phyloP scores from a whole-genome alignment of 1,140 invertebrate species.

The Halesus radiatus region DNA sequence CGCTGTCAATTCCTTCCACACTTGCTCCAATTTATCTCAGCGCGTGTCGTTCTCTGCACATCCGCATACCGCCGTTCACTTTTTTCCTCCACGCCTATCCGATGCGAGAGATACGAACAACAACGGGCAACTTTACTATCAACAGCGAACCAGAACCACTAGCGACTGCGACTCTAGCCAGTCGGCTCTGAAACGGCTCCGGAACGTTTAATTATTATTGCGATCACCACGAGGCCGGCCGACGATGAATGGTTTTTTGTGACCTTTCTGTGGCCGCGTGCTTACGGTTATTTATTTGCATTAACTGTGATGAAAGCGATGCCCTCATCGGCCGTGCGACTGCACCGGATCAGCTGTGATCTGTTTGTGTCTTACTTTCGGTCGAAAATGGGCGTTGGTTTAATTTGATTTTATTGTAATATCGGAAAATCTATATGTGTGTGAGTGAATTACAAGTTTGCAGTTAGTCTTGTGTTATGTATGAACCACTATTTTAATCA shows the following conservation, averaged over 20 bases:
- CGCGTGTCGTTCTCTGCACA: conserved; percentile 1
- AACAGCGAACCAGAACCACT: no score
- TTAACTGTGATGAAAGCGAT: background rate
- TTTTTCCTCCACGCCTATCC: conserved; percentile 8
- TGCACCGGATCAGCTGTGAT: conserved; percentile 13
- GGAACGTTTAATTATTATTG: conserved; percentile 5
- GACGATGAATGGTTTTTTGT: conserved; percentile 22
- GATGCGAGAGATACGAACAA: background rate
- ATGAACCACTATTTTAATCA: no score
- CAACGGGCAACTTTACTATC: no score
- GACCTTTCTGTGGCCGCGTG: conserved; percentile 5
- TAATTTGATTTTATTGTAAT: no score
- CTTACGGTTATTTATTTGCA: background rate
- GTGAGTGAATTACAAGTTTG: no score
- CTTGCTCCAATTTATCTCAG: background rate
- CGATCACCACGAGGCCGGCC: conserved; percentile 1
- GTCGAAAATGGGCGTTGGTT: no score
- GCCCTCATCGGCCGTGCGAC: background rate
- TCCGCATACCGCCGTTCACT: conserved; percentile 23
- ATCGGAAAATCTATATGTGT: no score
- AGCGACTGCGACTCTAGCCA: background rate
- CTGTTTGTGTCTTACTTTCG: background rate
- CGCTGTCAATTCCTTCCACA: no score
- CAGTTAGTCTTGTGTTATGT: no score
- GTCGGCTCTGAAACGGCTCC: no score